Evolutionary conservation across 2,113 vertebrate species (phyloP), one percentile per base, ranked within the genome.

Genomic region (Setophaga kirtlandii): DNA sequence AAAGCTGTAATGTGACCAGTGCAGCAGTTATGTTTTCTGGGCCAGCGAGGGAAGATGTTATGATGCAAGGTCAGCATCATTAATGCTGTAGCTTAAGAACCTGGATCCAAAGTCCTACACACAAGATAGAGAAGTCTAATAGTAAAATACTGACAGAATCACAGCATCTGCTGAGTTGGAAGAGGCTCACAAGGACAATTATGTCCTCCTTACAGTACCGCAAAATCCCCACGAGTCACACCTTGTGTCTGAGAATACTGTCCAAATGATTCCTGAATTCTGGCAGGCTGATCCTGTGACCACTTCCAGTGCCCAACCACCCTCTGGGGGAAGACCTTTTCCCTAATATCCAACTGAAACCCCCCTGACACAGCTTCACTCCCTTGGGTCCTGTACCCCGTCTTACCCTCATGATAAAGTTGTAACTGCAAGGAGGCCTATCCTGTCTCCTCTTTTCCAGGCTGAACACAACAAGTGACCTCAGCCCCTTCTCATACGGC

Each of bases 131-230:
- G 18, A 52, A 58, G 71, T 39, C 23, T 6, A 44, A 4, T 2
- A 63, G 4, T 28, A 77, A 73, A 68, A 73, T 37, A 47, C 15
- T 71, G 6, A 39, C 28, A 64, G 49, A 63, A 37, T 49, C 4
- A 73, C 22, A 46, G 41, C 24, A 23, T 56, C 12, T 56, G 19
- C 15, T 47, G n/a, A 19, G 18, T 19, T 56, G 19, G 23, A n/a
- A 74, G n/a, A 18, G 41, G 47, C 10, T 15, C 41, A 55, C 28
- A n/a, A 56, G 15, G 41, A 39, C 20, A 19, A 47, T 2, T 3
- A 9, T n/a, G n/a, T 56, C n/a, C n/a, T n/a, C 6, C 12, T 39
- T 11, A 33, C 15, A n/a, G 28, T 5, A 47, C 14, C 0, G 5
- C 11, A 47, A 19, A 30, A 39, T 39, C n/a, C 27, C 23, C 12